Percentiles rank a stretch among this genome's conserved stretches.
Evolutionary conservation across 2,888 invertebrate genomes (phyloP).

Genomic region (Micoletzkya japonica): DNA sequence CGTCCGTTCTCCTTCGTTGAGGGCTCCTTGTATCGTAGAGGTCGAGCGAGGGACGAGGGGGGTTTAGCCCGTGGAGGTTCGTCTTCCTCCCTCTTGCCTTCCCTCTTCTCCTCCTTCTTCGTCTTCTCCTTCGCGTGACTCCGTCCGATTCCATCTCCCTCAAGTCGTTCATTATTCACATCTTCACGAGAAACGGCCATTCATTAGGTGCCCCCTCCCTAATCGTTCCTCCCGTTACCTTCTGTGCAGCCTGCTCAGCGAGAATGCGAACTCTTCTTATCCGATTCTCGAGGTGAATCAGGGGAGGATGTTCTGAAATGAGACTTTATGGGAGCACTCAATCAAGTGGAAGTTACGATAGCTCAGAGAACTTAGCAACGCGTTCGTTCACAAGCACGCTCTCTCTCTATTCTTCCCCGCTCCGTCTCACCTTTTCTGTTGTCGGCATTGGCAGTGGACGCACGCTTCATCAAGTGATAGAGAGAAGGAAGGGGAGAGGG

Average conservation of each 20-base stretch:
- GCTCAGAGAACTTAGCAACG: no score
- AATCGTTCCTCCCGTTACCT: not conserved
- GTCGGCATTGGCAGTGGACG: not conserved
- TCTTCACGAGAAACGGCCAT: not conserved
- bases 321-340: not conserved
- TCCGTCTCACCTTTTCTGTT: not conserved
- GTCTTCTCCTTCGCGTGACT: constrained; percentile 1
- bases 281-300: constrained; percentile 16
- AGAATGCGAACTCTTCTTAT: constrained; percentile 2
- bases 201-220: not conserved
- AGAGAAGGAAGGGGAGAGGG: not conserved
- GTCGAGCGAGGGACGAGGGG: no score
- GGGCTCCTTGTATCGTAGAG: no score
- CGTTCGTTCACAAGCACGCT: no score
- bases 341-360: no score
- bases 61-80: not conserved
- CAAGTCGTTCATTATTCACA: no score
- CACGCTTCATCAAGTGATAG: not conserved
- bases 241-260: not conserved
- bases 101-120: constrained; percentile 1
- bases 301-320: not conserved
- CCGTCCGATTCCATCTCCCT: constrained; percentile 12
- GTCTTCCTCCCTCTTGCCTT: not conserved
- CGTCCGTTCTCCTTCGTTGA: no score
- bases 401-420: not conserved